Conservation (phyloP, 2,113 vertebrate genomes). For the Passerina amoena region DNA sequence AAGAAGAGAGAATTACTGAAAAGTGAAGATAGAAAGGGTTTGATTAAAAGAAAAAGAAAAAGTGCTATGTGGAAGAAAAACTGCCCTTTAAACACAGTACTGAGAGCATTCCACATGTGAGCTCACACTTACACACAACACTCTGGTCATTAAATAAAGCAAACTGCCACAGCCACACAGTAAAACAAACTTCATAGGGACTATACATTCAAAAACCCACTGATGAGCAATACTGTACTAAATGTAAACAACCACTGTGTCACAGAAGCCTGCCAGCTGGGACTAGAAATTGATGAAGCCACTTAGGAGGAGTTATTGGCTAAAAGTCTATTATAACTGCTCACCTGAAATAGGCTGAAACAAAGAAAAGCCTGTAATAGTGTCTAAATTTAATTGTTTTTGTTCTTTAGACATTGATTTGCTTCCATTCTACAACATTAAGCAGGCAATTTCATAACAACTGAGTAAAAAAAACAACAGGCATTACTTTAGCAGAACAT, state of each 20-base stretch:
- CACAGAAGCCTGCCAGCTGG: constrained; percentile 57
- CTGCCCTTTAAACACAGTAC: constrained; percentile 53
- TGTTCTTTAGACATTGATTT: constrained; percentile 66
- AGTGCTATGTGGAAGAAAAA: constrained; percentile 62
- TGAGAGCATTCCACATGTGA: constrained; percentile 31
- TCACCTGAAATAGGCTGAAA: constrained; percentile 80
- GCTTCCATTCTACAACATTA: constrained; percentile 72
- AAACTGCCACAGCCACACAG: constrained; percentile 55
- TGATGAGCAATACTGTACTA: constrained; percentile 34
- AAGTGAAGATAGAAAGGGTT: constrained; percentile 10
- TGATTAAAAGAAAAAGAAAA: constrained; percentile 47
- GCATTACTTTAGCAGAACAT: constrained; percentile 78
- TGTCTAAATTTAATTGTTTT: constrained; percentile 50
- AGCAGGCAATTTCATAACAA: constrained; percentile 71
- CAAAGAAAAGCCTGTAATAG: constrained; percentile 49
- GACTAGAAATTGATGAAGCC: constrained; percentile 45
- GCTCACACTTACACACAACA: not conserved
- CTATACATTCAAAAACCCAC: constrained; percentile 33
- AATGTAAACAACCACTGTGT: constrained; percentile 55
- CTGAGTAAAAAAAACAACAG: constrained; percentile 72
- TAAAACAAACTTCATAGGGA: constrained; percentile 18
- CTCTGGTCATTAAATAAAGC: constrained; percentile 6
- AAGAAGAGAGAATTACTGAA: constrained; percentile 29
- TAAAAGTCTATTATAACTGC: constrained; percentile 71
- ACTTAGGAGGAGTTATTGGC: constrained; percentile 17